These are phyloP conservation scores for Pseudopleuronectes americanus DNA, from an alignment of 2,797 vertebrate genomes.

Conservation along the genomic window DNA sequence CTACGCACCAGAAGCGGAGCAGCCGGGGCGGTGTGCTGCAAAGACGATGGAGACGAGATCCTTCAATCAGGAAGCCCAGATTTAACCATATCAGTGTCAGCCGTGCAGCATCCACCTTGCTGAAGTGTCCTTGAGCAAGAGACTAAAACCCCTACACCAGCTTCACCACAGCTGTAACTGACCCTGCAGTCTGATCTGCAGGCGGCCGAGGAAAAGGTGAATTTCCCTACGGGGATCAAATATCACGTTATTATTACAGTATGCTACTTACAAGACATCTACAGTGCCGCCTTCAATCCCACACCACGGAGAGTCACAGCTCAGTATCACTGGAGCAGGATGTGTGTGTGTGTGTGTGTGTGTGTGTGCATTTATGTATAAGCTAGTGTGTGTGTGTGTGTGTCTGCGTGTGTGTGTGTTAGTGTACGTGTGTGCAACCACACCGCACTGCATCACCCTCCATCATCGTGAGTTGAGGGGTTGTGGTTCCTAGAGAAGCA, in stretches of 20 bases:
- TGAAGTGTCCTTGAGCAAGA: slow-evolving; percentile 63
- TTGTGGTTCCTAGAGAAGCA: slow-evolving; percentile 81
- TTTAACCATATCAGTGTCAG: slow-evolving; percentile 48
- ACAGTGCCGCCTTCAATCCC: slow-evolving; percentile 57
- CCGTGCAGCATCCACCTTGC: slow-evolving; percentile 26
- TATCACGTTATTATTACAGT: slow-evolving; percentile 66
- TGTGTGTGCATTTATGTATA: slow-evolving; percentile 39
- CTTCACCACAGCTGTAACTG: slow-evolving; percentile 30
- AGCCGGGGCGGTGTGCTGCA: slow-evolving; percentile 23
- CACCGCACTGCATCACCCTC: slow-evolving; percentile 63
- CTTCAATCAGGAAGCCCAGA: slow-evolving; percentile 44
- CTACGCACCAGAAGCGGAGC: slow-evolving; percentile 58
- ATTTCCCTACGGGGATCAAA: slow-evolving; percentile 60
- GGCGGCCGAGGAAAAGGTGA: slow-evolving; percentile 48
- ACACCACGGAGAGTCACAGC: slow-evolving; percentile 54
- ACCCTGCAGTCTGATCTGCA: slow-evolving; percentile 46
- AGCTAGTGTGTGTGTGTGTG: slow-evolving; percentile 39
- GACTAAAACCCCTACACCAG: slow-evolving; percentile 22
- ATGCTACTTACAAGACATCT: slow-evolving; percentile 59
- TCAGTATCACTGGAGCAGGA: slow-evolving; percentile 56
- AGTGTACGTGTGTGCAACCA: slow-evolving; percentile 56
- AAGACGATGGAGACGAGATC: slow-evolving; percentile 38
- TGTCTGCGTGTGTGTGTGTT: slow-evolving; percentile 42
- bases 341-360: slow-evolving; percentile 47
- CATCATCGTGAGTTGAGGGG: slow-evolving; percentile 74